These are phyloP conservation scores for Cyprinodon variegatus DNA, from an alignment of 2,113 vertebrate genomes.

Conservation along the genomic window DNA sequence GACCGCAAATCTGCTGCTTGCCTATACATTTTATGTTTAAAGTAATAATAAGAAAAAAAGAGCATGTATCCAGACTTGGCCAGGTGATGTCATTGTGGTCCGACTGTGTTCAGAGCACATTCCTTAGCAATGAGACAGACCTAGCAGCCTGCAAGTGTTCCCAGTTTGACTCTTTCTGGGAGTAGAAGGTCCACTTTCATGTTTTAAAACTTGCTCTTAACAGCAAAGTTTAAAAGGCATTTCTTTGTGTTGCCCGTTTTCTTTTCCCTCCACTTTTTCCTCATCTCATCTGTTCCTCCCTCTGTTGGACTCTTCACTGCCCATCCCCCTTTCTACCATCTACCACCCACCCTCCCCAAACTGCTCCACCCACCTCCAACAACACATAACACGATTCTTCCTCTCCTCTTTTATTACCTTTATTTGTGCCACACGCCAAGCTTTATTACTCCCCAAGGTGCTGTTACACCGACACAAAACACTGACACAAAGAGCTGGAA, in stretches of 20 bases:
- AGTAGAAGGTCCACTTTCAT: background rate
- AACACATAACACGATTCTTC: constrained; percentile 53
- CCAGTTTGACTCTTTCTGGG: constrained; percentile 31
- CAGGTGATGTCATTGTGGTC: constrained; percentile 79
- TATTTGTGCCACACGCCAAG: constrained; percentile 53
- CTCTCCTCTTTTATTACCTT: constrained; percentile 47
- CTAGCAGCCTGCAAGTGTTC: constrained; percentile 50
- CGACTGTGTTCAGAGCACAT: constrained; percentile 63
- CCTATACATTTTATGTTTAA: constrained; percentile 17
- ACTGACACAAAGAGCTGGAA: constrained; percentile 41
- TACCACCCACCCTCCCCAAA: constrained; percentile 31
- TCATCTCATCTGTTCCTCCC: constrained; percentile 71
- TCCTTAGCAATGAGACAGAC: constrained; percentile 73
- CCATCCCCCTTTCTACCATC: constrained; percentile 57
- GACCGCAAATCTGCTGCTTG: background rate
- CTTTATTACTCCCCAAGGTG: constrained; percentile 58
- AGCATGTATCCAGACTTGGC: constrained; percentile 53
- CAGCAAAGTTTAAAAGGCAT: constrained; percentile 14
- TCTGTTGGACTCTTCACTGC: constrained; percentile 65
- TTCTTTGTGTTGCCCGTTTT: constrained; percentile 44
- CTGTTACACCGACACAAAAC: constrained; percentile 33
- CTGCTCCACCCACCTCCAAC: constrained; percentile 59
- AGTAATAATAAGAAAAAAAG: constrained; percentile 24
- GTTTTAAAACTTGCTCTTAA: background rate
- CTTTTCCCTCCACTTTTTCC: constrained; percentile 59